A percentile compares a stretch with the other conserved stretches of the same genome.
Conservation (phyloP, 2,113 vertebrate genomes). For the Columba livia region DNA sequence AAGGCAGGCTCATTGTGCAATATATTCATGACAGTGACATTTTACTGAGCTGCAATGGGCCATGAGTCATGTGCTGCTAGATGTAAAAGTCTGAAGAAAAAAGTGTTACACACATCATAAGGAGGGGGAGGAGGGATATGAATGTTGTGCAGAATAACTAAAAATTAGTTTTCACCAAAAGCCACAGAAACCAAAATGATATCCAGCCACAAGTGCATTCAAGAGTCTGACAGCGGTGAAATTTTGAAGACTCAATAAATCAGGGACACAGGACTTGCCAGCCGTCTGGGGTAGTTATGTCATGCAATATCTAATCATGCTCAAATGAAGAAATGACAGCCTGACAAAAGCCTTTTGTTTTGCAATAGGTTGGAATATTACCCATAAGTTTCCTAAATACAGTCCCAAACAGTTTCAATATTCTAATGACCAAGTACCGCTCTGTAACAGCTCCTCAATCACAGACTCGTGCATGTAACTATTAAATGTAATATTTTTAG, state of each 20-base stretch:
- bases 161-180: neutral
- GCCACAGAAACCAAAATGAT: neutral
- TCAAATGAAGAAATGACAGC: neutral
- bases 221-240: neutral
- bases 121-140: neutral
- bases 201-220: neutral
- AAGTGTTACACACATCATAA: neutral
- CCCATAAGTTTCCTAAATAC: neutral
- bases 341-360: neutral
- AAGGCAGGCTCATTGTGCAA: neutral
- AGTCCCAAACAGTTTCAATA: neutral
- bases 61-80: neutral
- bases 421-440: neutral
- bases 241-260: neutral
- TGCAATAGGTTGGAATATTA: neutral
- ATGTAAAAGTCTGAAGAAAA: neutral
- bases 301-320: neutral
- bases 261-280: neutral
- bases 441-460: neutral
- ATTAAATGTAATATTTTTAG: neutral
- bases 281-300: neutral
- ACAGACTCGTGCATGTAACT: neutral
- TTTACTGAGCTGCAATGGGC: neutral
- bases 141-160: neutral
- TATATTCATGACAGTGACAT: slow-evolving; percentile 21